phyloP scores from a whole-genome alignment of 2,113 vertebrate species.

The Typhlomys cinereus region DNA sequence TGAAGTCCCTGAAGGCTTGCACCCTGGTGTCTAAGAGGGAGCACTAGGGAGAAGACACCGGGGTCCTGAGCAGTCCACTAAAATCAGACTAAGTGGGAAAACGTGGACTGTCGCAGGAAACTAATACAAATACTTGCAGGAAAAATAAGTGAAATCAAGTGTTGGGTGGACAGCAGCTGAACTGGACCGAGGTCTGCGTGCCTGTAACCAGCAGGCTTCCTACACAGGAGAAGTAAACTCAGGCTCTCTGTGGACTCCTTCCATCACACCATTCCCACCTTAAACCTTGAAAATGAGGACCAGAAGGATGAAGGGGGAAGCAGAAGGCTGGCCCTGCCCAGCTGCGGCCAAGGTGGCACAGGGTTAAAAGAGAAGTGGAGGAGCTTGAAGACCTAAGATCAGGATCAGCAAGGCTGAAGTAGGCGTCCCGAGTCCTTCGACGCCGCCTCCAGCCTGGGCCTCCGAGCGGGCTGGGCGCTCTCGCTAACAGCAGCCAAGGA shows the following conservation, averaged over 20 bases:
- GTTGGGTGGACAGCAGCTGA: neutral
- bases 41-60: neutral
- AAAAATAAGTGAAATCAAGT: neutral
- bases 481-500: slow-evolving; percentile 53
- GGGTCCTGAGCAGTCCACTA: neutral
- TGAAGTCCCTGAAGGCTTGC: neutral
- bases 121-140: neutral
- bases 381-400: neutral
- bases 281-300: neutral
- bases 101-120: neutral
- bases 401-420: neutral
- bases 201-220: neutral
- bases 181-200: neutral
- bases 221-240: too few species aligned
- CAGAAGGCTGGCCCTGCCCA: neutral
- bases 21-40: neutral
- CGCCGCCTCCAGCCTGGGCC: slow-evolving; percentile 45
- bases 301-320: neutral
- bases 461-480: slow-evolving; percentile 46
- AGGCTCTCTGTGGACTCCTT: neutral
- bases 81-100: neutral
- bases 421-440: slow-evolving; percentile 23
- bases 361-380: slow-evolving; percentile 50
- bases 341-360: slow-evolving; percentile 2
- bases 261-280: neutral